A percentile compares a stretch with the other conserved stretches of the same genome.
These are phyloP conservation scores for Menura novaehollandiae DNA, from an alignment of 2,113 vertebrate species.

Conservation along the genomic window DNA sequence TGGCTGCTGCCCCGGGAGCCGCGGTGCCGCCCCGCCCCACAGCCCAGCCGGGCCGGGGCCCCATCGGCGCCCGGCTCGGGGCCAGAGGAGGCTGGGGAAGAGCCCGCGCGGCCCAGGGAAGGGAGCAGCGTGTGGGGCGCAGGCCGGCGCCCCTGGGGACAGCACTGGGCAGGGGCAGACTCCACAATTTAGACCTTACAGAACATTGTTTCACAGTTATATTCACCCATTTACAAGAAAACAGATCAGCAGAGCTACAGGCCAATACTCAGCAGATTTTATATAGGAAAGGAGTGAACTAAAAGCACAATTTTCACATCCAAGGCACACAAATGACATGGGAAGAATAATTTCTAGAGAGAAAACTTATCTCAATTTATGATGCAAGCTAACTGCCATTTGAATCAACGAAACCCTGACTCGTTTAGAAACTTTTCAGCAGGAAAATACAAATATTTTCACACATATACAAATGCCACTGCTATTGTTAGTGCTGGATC, in stretches of 20 bases:
- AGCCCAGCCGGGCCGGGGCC: not conserved
- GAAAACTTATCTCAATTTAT: not conserved
- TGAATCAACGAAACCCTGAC: not conserved
- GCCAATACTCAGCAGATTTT: not conserved
- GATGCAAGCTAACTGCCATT: not conserved
- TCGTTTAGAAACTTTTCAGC: not conserved
- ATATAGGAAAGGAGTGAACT: not conserved
- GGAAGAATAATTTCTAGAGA: not conserved
- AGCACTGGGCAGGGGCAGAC: not conserved
- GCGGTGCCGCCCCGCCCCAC: not conserved
- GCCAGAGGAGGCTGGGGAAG: not conserved
- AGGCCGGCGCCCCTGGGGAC: rapidly evolving
- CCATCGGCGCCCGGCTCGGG: rapidly evolving
- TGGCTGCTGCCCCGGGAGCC: not conserved
- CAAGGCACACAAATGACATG: not conserved
- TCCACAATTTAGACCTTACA: not conserved
- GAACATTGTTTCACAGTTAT: not conserved
- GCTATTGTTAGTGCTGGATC: not conserved
- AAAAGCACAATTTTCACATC: not conserved
- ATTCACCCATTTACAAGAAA: not conserved
- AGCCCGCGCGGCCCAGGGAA: rapidly evolving
- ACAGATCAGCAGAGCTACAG: not conserved
- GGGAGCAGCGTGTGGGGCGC: rapidly evolving
- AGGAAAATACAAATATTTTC: not conserved
- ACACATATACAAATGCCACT: not conserved